Evolutionary conservation across 2,797 vertebrate genomes (phyloP), one percentile per base, ranked within the genome.

Genomic region (Monodelphis domestica): DNA sequence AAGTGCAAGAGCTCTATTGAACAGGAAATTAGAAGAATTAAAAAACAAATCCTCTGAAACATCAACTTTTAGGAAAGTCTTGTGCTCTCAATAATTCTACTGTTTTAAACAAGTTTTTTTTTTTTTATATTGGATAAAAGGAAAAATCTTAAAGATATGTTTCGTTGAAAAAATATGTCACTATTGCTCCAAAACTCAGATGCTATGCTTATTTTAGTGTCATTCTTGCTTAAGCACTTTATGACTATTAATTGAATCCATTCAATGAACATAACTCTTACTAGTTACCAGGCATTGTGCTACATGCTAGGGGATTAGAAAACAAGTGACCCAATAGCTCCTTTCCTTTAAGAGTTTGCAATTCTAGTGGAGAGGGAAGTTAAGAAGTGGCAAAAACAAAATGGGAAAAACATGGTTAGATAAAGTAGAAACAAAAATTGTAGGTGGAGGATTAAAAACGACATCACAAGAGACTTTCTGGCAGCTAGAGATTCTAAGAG

Each of bases 41-140:
- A 91, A 92, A 12, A 70, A 57, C 94, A 96, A 89, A 91, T 56
- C 89, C 96, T 88, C 54, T 88, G 92, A 96, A 88, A 95, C 96
- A 96, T 97, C 95, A 96, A 93, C 55, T 97, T 94, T 88, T 21
- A 91, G 95, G 94, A 90, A 93, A 50, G 91, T 24, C 92, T 93
- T 96, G 93, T 91, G 88, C 89, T 91, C 50, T 96, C 89, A 91
- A 15, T 91, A 95, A 94, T 96, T 95, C 91, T 91, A 95, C 56
- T 92, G 63, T 96, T 95, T 94, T 87, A 95, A 87, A 94, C 59
- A 12, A 96, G 90, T 51, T 92, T 92, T 95, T 94, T 96, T 51
- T 92, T 92, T 95, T 94, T 96, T 96, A 3, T 45, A 9, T 24
- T 50, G 38, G 21, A 50, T 84, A 84, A 84, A 50, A 50, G 9